Percentiles rank a stretch among this genome's conserved stretches.
These are phyloP conservation scores for Archips xylosteana DNA, from an alignment of 2,888 invertebrate species.

Conservation along the genomic window DNA sequence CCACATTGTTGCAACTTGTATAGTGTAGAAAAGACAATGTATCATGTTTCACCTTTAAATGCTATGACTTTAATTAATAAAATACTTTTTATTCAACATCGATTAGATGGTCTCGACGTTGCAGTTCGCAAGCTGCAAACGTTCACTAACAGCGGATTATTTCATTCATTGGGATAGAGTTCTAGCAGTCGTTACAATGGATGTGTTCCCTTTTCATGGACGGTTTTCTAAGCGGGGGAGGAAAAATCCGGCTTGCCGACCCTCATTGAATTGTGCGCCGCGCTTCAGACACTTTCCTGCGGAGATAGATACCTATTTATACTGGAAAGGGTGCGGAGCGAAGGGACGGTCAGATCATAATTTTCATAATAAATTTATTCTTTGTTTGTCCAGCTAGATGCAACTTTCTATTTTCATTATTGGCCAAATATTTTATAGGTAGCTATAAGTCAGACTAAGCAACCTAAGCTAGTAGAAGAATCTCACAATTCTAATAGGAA, in stretches of 20 bases:
- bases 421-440: too few species aligned
- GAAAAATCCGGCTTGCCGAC: neutral
- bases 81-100: neutral
- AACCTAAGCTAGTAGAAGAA: too few species aligned
- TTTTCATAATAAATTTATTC: neutral
- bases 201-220: constrained; percentile 10
- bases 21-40: constrained; percentile 36
- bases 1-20: constrained; percentile 33
- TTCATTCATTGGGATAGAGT: neutral
- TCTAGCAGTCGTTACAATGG: constrained; percentile 13
- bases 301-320: neutral
- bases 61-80: constrained; percentile 13
- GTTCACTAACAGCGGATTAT: neutral
- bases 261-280: constrained; percentile 18
- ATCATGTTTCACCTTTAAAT: constrained; percentile 33
- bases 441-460: too few species aligned
- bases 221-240: constrained; percentile 13
- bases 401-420: too few species aligned
- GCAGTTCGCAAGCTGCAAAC: neutral
- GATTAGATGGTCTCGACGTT: neutral
- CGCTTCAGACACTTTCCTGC: neutral
- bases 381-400: neutral
- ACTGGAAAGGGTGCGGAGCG: neutral
- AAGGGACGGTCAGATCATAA: neutral
- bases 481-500: too few species aligned